phyloP scores from a whole-genome alignment of 2,888 invertebrate genomes.

The Ligdia adustata region DNA sequence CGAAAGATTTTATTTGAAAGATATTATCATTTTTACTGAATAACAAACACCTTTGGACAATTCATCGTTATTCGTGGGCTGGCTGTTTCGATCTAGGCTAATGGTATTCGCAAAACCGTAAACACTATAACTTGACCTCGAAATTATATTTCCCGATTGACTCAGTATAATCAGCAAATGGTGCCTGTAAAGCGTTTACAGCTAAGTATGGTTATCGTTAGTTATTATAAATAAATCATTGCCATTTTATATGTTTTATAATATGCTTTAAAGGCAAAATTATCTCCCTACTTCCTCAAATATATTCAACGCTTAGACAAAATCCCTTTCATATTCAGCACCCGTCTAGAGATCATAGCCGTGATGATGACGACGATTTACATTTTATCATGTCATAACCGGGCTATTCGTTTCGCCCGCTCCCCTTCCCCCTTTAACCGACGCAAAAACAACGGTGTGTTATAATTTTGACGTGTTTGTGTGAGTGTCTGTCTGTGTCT shows the following conservation, averaged over 20 bases:
- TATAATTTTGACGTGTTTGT: no score
- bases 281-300: no score
- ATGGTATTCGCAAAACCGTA: slow-evolving; percentile 20
- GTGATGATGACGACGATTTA: slow-evolving; percentile 6
- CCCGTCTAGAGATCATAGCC: not conserved
- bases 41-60: slow-evolving; percentile 4
- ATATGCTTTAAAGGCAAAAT: not conserved
- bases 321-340: slow-evolving; percentile 7
- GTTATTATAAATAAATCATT: slow-evolving; percentile 3
- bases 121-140: slow-evolving; percentile 14
- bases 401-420: not conserved
- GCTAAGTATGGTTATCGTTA: no score
- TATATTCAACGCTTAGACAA: not conserved
- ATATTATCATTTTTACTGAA: no score
- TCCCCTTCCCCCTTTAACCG: not conserved
- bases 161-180: slow-evolving; percentile 5
- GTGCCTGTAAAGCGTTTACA: slow-evolving; percentile 1
- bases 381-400: slow-evolving; percentile 3
- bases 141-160: slow-evolving; percentile 12
- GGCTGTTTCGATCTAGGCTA: slow-evolving; percentile 19
- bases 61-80: slow-evolving; percentile 4
- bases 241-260: not conserved
- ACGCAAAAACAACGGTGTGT: no score
- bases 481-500: no score
- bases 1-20: no score